Evolutionary conservation across 1,140 invertebrate genomes (phyloP).

Genomic region (Camponotus vicinus): DNA sequence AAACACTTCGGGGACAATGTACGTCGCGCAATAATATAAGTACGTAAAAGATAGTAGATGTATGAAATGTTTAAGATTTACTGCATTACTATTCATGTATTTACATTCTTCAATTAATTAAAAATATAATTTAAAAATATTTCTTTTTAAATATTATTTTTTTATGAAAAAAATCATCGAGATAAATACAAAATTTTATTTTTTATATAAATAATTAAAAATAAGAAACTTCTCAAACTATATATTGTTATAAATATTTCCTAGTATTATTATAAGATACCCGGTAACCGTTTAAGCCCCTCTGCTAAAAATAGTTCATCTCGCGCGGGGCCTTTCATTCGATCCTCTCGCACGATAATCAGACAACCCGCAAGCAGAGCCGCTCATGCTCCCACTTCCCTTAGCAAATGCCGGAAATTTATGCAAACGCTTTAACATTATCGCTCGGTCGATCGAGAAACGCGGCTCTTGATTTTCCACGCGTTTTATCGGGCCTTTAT

Average conservation of each 20-base stretch:
- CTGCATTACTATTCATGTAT: neutral
- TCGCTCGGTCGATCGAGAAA: slow-evolving; percentile 58
- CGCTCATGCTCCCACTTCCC: slow-evolving; percentile 67
- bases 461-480: slow-evolving; percentile 66
- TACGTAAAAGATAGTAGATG: neutral
- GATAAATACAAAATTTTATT: neutral
- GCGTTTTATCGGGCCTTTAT: slow-evolving; percentile 33
- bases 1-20: neutral
- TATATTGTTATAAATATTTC: neutral
- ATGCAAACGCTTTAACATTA: slow-evolving; percentile 73
- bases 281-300: neutral
- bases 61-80: neutral
- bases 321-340: slow-evolving; percentile 34
- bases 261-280: neutral
- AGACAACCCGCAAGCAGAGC: slow-evolving; percentile 60
- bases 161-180: neutral
- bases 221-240: neutral
- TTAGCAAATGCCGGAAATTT: slow-evolving; percentile 76
- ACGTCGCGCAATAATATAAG: neutral
- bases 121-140: neutral
- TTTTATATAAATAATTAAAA: neutral
- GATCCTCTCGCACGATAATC: slow-evolving; percentile 69
- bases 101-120: neutral
- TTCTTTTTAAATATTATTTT: too few relatives aligned
- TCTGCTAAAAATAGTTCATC: slow-evolving; percentile 33